A percentile compares a stretch with the other conserved stretches of the same genome.
These are phyloP conservation scores for Melanophora roralis DNA, from an alignment of 2,888 invertebrate genomes.

Conservation along the genomic window DNA sequence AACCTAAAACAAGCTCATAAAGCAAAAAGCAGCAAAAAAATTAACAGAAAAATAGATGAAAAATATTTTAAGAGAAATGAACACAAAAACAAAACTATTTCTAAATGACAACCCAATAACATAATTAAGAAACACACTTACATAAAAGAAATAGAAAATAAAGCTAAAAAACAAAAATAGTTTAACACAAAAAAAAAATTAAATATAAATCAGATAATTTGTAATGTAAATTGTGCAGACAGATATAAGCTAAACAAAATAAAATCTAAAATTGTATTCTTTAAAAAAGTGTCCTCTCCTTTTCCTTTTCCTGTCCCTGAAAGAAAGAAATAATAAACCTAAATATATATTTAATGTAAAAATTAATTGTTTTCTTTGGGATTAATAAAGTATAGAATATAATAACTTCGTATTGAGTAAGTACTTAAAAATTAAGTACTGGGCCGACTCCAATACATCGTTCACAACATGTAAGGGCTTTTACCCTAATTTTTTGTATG, in stretches of 20 bases:
- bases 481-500: too few relatives aligned
- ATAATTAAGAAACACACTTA: slow-evolving; percentile 1
- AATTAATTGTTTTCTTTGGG: slow-evolving; percentile 32
- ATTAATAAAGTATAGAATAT: neutral
- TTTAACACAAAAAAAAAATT: too few relatives aligned
- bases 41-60: neutral
- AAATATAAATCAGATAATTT: slow-evolving; percentile 28
- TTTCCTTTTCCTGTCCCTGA: slow-evolving; percentile 17
- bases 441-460: too few relatives aligned
- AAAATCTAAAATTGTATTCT: slow-evolving; percentile 16
- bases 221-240: slow-evolving; percentile 40
- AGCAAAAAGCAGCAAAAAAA: neutral
- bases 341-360: slow-evolving; percentile 62
- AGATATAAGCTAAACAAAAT: slow-evolving; percentile 7
- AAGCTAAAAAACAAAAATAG: slow-evolving; percentile 6
- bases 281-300: slow-evolving; percentile 28
- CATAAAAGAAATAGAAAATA: neutral
- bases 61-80: neutral
- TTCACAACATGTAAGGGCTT: neutral
- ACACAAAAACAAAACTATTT: slow-evolving; percentile 16
- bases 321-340: slow-evolving; percentile 33
- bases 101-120: slow-evolving; percentile 38
- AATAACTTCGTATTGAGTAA: neutral
- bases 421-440: neutral
- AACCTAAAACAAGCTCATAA: slow-evolving; percentile 9